A percentile compares a stretch with the other conserved stretches of the same genome.
phyloP scores from a whole-genome alignment of 1,140 invertebrate species.

The Diachasma alloeum region DNA sequence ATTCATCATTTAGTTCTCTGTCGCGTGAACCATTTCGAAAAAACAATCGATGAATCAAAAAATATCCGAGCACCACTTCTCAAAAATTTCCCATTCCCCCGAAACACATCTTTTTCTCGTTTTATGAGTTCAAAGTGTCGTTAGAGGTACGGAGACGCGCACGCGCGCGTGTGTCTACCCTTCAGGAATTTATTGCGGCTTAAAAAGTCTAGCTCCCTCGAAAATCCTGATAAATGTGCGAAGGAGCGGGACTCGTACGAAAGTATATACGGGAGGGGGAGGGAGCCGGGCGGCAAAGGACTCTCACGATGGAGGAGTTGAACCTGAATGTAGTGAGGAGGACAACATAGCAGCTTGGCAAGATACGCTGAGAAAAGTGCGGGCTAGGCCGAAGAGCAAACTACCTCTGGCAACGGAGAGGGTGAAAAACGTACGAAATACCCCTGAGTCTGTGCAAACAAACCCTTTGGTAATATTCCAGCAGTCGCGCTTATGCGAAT shows the following conservation, averaged over 20 bases:
- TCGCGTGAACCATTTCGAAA: too few relatives aligned
- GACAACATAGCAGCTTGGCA: background rate
- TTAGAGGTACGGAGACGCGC: conserved; percentile 35
- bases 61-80: background rate
- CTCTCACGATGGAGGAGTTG: conserved; percentile 4
- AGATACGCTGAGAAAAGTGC: conserved; percentile 36
- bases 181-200: conserved; percentile 63
- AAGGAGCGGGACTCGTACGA: conserved; percentile 45
- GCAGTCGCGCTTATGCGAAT: background rate
- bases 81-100: background rate
- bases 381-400: conserved; percentile 61
- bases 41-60: background rate
- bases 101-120: conserved; percentile 19
- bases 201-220: conserved; percentile 65
- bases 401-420: conserved; percentile 21
- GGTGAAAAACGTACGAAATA: conserved; percentile 4
- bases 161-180: conserved; percentile 23
- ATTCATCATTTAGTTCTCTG: too few relatives aligned
- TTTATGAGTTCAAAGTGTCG: conserved; percentile 44
- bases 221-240: conserved; percentile 65
- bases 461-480: conserved; percentile 25
- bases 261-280: conserved; percentile 29
- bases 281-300: conserved; percentile 21
- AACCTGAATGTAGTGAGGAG: background rate
- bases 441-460: conserved; percentile 28